Evolutionary conservation across 2,797 vertebrate genomes (phyloP).

Genomic region (Xiphophorus birchmanni): DNA sequence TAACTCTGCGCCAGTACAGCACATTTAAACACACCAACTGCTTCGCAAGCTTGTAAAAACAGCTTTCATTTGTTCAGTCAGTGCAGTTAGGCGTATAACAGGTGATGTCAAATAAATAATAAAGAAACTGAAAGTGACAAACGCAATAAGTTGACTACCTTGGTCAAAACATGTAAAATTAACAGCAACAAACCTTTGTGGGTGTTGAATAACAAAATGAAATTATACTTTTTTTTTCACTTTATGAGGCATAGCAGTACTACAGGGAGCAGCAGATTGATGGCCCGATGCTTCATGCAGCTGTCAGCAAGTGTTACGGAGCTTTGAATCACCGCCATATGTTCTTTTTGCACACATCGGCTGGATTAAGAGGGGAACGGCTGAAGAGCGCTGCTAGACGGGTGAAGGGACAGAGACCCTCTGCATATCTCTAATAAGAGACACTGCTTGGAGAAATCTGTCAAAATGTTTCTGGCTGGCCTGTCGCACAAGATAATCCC

Average conservation of each 20-base stretch:
- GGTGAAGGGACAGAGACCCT: not conserved
- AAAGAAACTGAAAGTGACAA: too few species aligned
- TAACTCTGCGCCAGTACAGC: too few species aligned
- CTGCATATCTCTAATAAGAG: slow-evolving; percentile 55
- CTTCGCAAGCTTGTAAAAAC: too few species aligned
- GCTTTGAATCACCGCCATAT: slow-evolving; percentile 60
- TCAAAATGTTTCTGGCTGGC: slow-evolving; percentile 37
- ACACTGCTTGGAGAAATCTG: slow-evolving; percentile 53
- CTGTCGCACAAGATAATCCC: slow-evolving; percentile 51
- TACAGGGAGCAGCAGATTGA: slow-evolving; percentile 30
- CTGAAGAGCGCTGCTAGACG: not conserved
- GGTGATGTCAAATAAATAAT: too few species aligned
- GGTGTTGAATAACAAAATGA: not conserved
- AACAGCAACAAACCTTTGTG: not conserved
- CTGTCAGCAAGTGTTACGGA: slow-evolving; percentile 29
- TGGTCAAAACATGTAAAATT: too few species aligned
- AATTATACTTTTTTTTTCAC: not conserved
- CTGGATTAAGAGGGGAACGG: slow-evolving; percentile 17
- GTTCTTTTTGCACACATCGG: slow-evolving; percentile 43
- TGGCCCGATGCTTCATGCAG: slow-evolving; percentile 23
- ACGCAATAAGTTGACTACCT: too few species aligned
- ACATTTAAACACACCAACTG: too few species aligned
- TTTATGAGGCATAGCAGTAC: slow-evolving; percentile 18
- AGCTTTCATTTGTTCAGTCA: too few species aligned
- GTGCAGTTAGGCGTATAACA: too few species aligned